Percentiles rank a stretch among this genome's conserved stretches.
phyloP scores from a whole-genome alignment of 2,888 invertebrate species.

The Limenitis camilla region DNA sequence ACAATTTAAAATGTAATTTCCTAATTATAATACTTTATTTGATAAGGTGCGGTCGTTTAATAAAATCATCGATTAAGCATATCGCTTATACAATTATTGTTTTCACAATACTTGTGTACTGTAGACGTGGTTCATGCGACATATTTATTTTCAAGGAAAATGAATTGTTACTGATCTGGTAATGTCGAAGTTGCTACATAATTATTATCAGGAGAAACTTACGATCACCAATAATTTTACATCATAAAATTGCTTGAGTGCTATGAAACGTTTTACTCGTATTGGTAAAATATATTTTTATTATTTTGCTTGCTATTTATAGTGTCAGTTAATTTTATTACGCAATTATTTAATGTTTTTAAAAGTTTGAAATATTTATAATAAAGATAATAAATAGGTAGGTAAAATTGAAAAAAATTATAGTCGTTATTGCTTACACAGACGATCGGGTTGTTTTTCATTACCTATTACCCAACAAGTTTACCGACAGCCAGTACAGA shows the following conservation, averaged over 20 bases:
- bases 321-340: no score
- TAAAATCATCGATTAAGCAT: slow-evolving; percentile 1
- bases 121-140: background rate
- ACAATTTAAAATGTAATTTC: background rate
- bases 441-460: slow-evolving; percentile 9
- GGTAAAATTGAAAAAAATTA: no score
- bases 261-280: no score
- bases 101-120: background rate
- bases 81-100: background rate
- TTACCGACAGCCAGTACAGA: slow-evolving; percentile 12
- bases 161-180: background rate
- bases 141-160: background rate
- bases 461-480: slow-evolving; percentile 23
- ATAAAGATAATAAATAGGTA: no score
- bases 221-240: background rate
- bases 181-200: background rate
- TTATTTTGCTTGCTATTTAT: no score
- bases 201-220: background rate
- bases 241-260: no score
- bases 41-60: background rate
- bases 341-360: no score
- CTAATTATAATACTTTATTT: background rate
- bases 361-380: no score
- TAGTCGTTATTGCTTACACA: no score
- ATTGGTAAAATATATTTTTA: no score